Percentiles rank a stretch among this genome's conserved stretches.
Evolutionary conservation across 2,888 invertebrate species (phyloP).

Genomic region (Epinotia ramella): DNA sequence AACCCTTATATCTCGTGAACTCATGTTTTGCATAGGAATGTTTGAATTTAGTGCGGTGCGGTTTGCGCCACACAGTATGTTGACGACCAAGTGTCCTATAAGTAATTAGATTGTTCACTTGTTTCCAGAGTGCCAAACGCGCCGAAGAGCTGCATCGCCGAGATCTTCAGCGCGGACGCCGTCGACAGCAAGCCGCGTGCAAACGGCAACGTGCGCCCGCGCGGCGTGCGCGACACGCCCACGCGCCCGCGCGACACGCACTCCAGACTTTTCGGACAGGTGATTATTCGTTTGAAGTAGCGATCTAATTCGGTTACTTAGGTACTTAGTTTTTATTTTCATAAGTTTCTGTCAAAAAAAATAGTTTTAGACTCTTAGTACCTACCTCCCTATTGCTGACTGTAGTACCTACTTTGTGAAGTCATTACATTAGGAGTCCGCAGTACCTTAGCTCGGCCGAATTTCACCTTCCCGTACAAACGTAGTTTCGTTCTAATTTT

Average conservation of each 20-base stretch:
- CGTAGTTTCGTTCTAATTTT: too few species aligned
- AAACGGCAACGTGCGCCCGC: conserved; percentile 71
- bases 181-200: conserved; percentile 72
- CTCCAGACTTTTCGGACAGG: conserved; percentile 86
- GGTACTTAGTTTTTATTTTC: too few species aligned
- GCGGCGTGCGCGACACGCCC: conserved; percentile 84
- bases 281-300: conserved; percentile 39
- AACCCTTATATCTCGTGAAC: too few species aligned
- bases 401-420: too few species aligned
- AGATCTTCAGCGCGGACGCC: conserved; percentile 80
- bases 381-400: too few species aligned
- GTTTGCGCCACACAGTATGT: background rate
- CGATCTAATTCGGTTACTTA: too few species aligned
- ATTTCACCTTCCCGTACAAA: too few species aligned
- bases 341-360: too few species aligned
- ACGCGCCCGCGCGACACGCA: conserved; percentile 86
- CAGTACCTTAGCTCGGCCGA: too few species aligned
- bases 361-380: too few species aligned
- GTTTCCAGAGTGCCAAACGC: conserved; percentile 86
- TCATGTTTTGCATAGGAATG: background rate
- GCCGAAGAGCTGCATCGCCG: conserved; percentile 86
- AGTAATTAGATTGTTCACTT: conserved; percentile 24
- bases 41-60: background rate
- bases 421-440: too few species aligned
- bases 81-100: background rate